Percentiles rank a stretch among this genome's conserved stretches.
Conservation (phyloP, 2,113 vertebrate genomes). For the Mixornis gularis region DNA sequence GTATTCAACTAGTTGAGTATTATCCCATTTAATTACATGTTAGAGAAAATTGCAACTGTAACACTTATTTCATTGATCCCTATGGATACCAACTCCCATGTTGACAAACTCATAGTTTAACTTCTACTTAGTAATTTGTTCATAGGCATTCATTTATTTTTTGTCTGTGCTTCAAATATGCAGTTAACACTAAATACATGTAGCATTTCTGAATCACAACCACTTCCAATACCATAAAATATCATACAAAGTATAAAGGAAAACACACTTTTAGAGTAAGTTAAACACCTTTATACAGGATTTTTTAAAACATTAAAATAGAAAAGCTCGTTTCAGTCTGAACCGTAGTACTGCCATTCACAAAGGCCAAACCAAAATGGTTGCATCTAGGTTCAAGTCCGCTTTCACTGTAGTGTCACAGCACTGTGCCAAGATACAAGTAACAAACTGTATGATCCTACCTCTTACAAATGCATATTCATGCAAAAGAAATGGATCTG, state of each 20-base stretch:
- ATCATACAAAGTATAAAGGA: background rate
- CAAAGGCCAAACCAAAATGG: background rate
- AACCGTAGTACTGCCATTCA: background rate
- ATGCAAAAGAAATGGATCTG: background rate
- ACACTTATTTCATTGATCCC: background rate
- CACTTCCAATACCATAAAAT: background rate
- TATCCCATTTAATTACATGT: background rate
- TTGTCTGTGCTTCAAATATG: background rate
- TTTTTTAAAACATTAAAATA: background rate
- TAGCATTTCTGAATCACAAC: background rate
- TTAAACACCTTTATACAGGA: background rate
- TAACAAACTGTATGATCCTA: background rate
- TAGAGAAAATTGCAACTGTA: background rate
- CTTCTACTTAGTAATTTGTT: background rate
- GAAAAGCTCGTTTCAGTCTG: background rate
- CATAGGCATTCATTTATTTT: background rate
- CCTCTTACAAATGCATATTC: background rate
- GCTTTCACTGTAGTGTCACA: background rate
- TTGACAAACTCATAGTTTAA: background rate
- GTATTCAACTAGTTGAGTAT: background rate
- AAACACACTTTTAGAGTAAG: background rate
- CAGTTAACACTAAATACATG: background rate
- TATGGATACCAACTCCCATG: background rate
- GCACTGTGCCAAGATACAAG: background rate
- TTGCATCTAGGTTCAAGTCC: background rate